phyloP scores from a whole-genome alignment of 2,113 vertebrate species.

The Apaloderma vittatum region DNA sequence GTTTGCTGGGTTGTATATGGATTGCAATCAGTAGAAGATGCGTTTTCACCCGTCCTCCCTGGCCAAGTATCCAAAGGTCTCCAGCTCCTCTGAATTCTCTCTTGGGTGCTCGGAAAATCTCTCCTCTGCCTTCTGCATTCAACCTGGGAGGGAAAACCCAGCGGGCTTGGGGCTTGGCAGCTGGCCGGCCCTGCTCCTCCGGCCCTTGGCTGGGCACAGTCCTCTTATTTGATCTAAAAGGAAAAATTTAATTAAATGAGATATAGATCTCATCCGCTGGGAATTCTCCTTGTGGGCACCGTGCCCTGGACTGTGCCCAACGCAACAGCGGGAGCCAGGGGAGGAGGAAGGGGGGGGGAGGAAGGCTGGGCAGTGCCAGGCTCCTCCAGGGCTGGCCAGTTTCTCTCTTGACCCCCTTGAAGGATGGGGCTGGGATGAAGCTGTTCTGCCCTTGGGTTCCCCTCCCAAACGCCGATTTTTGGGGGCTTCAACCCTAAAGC shows the following conservation, averaged over 20 bases:
- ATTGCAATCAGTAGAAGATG: background rate
- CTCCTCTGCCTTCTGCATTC: background rate
- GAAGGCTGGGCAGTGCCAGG: background rate
- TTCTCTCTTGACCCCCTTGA: background rate
- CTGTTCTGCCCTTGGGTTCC: background rate
- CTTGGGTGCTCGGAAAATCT: background rate
- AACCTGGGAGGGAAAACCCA: background rate
- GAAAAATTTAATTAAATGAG: background rate
- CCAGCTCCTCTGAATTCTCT: background rate
- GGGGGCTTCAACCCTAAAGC: background rate
- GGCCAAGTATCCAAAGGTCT: background rate
- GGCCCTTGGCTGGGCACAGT: background rate
- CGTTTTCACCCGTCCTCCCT: background rate
- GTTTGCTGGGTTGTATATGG: background rate
- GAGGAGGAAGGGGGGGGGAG: background rate
- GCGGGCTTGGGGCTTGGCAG: accelerated
- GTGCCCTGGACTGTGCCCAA: background rate
- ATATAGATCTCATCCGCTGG: constrained; percentile 2
- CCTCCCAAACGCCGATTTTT: background rate
- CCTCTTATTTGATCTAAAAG: background rate
- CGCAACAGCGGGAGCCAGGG: background rate
- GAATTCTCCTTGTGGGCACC: background rate
- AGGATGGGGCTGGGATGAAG: background rate
- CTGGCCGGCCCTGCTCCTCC: background rate
- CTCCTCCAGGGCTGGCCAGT: background rate